Conservation (phyloP, 2,113 vertebrate genomes). For the Ophthalmolycus amberensis region DNA sequence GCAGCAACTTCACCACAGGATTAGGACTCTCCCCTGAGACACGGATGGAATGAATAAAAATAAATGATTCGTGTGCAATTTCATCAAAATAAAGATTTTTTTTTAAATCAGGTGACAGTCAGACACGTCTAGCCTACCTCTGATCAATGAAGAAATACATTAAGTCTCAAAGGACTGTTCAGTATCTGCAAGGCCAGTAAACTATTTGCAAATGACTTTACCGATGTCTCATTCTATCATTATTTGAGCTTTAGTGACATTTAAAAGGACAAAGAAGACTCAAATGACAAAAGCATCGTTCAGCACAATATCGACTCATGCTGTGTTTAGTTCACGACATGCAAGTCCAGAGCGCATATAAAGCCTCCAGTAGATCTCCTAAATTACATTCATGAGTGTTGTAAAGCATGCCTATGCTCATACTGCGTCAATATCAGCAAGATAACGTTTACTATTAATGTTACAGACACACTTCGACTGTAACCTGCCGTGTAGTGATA, state of each 20-base stretch:
- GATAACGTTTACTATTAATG: neutral
- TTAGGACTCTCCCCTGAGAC: constrained; percentile 7
- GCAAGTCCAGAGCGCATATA: neutral
- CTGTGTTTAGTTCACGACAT: constrained; percentile 12
- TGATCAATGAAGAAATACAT: constrained; percentile 13
- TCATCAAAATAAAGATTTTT: neutral
- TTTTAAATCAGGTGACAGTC: neutral
- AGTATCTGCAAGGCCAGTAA: neutral
- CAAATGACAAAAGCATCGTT: constrained; percentile 10
- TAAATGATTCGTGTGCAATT: neutral
- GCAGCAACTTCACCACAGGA: constrained; percentile 7
- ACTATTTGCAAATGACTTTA: neutral
- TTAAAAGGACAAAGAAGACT: neutral
- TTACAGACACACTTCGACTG: neutral
- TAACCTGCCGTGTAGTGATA: neutral
- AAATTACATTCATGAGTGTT: constrained; percentile 6
- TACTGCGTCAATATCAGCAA: neutral
- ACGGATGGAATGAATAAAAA: constrained; percentile 5
- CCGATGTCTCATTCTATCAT: neutral
- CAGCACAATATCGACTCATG: neutral
- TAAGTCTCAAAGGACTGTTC: neutral
- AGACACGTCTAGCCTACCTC: neutral
- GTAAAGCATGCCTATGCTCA: neutral
- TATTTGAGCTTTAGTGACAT: constrained; percentile 2
- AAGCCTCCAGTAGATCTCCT: constrained; percentile 3